Percentiles rank a stretch among this genome's conserved stretches.
Evolutionary conservation across 37 sponge, comb jelly and placozoan genomes (phyloP).

Genomic region (Chondrilla cf. caribensis): DNA sequence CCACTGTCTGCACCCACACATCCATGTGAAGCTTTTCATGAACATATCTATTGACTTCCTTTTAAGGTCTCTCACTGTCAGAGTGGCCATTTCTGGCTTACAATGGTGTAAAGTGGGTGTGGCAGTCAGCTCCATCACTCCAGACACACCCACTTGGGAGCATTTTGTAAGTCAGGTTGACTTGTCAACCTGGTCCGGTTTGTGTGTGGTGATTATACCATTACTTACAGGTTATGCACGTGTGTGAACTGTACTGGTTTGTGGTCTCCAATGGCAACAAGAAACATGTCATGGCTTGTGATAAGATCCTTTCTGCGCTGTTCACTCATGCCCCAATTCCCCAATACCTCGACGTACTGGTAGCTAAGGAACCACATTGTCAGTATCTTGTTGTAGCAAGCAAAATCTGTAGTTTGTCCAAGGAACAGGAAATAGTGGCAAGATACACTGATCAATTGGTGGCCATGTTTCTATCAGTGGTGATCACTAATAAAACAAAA

Average conservation of each 20-base stretch:
- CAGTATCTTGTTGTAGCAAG: neutral
- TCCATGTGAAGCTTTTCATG: too few species aligned
- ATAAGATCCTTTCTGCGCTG: neutral
- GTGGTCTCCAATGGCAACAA: slow-evolving; percentile 20
- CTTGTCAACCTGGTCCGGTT: neutral
- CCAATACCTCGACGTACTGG: neutral
- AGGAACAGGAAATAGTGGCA: neutral
- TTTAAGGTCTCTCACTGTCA: neutral
- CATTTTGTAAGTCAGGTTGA: neutral
- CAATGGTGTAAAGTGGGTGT: slow-evolving; percentile 1
- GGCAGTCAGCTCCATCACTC: neutral
- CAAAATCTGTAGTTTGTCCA: neutral
- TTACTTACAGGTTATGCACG: neutral
- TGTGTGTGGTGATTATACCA: neutral
- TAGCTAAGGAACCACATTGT: neutral
- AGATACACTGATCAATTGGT: neutral
- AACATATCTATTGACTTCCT: neutral
- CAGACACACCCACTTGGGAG: slow-evolving; percentile 1
- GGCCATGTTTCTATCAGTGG: slow-evolving; percentile 12
- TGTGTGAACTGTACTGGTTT: neutral
- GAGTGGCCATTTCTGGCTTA: neutral
- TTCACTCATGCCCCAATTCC: too few species aligned
- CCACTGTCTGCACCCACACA: neutral
- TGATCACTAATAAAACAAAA: neutral
- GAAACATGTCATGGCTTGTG: neutral